Evolutionary conservation across 2,888 invertebrate species (phyloP).

Genomic region (Eretmocerus hayati): DNA sequence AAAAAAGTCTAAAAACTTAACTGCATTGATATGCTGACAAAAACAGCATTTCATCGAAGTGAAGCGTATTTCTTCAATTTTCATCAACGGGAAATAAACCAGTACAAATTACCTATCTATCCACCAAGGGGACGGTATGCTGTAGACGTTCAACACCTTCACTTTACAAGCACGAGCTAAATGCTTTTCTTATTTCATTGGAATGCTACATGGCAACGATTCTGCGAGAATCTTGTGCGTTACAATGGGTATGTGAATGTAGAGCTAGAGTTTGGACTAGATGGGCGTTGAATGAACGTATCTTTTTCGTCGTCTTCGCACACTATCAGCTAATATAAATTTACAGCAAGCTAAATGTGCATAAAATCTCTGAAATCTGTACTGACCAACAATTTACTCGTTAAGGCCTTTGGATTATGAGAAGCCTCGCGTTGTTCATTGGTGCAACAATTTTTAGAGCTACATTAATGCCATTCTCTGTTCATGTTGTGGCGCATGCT

Average conservation of each 20-base stretch:
- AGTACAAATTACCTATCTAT: not conserved
- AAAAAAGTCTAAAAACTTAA: conserved; percentile 10
- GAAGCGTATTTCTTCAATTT: conserved; percentile 18
- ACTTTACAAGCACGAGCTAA: conserved; percentile 10
- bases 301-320: conserved; percentile 11
- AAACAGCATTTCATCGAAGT: conserved; percentile 7
- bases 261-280: conserved; percentile 23
- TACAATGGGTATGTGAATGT: conserved; percentile 13
- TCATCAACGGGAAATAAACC: not conserved
- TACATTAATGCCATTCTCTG: too few species aligned
- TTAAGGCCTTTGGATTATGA: too few species aligned
- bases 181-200: conserved; percentile 2
- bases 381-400: too few species aligned
- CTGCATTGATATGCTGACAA: conserved; percentile 4
- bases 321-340: too few species aligned
- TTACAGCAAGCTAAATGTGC: too few species aligned
- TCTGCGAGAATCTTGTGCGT: conserved; percentile 22
- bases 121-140: conserved; percentile 1
- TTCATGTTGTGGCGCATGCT: too few species aligned
- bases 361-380: too few species aligned
- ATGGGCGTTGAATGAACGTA: conserved; percentile 19
- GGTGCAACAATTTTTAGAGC: too few species aligned
- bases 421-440: too few species aligned
- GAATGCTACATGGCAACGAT: conserved; percentile 22
- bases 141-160: conserved; percentile 10